These are phyloP conservation scores for Argyrosomus regius DNA, from an alignment of 2,797 vertebrate genomes.

Conservation along the genomic window DNA sequence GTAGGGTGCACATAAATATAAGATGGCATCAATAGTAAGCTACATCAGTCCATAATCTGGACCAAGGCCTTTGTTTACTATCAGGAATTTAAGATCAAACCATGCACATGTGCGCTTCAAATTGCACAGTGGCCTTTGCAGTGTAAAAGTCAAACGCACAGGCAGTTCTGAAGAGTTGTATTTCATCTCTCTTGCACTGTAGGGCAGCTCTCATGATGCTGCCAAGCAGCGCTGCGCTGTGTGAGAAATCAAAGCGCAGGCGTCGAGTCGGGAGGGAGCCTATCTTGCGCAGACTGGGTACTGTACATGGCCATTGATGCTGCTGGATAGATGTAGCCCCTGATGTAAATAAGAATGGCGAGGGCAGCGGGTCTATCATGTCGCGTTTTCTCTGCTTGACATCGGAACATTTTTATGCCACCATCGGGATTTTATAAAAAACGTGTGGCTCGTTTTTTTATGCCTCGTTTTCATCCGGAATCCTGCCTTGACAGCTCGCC, in stretches of 20 bases:
- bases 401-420: conserved; percentile 53
- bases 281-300: conserved; percentile 80
- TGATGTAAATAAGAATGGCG: conserved; percentile 83
- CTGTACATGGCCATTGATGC: conserved; percentile 85
- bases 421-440: conserved; percentile 62
- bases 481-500: conserved; percentile 71
- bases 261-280: conserved; percentile 80
- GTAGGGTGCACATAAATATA: not conserved
- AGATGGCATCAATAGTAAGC: not conserved
- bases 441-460: conserved; percentile 31
- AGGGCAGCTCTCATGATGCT: conserved; percentile 74
- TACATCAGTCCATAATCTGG: conserved; percentile 6
- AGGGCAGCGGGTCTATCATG: conserved; percentile 71
- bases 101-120: conserved; percentile 13
- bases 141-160: conserved; percentile 20
- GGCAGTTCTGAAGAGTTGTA: conserved; percentile 22
- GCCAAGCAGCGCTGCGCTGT: conserved; percentile 76
- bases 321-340: conserved; percentile 81
- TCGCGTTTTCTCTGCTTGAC: conserved; percentile 74
- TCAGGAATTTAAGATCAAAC: conserved; percentile 16
- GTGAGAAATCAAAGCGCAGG: conserved; percentile 86
- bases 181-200: conserved; percentile 48
- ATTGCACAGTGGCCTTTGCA: conserved; percentile 3
- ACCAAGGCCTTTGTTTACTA: conserved; percentile 29
- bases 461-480: conserved; percentile 46